Percentiles rank a stretch among this genome's conserved stretches.
Conservation (phyloP, 2,888 invertebrate species). For the Ischnus inquisitorius region DNA sequence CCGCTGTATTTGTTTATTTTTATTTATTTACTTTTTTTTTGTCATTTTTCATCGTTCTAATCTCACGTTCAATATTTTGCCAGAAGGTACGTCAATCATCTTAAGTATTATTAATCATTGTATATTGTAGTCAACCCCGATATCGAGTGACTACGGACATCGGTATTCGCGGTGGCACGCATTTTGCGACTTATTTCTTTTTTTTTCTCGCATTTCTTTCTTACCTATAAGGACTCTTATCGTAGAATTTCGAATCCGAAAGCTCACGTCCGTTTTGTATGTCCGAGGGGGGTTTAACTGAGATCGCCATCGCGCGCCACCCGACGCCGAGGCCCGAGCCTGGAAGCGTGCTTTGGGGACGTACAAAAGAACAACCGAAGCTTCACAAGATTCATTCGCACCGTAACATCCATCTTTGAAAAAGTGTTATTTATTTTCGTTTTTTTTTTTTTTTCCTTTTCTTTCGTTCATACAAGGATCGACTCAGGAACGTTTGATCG, state of each 20-base stretch:
- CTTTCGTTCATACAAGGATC: conserved; percentile 75
- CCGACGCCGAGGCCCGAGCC: conserved; percentile 62
- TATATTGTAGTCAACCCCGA: conserved; percentile 72
- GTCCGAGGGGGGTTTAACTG: conserved; percentile 39
- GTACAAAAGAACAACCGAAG: conserved; percentile 78
- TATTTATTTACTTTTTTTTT: conserved; percentile 49
- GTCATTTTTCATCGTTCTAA: conserved; percentile 64
- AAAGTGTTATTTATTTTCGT: conserved; percentile 79
- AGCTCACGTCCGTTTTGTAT: conserved; percentile 32
- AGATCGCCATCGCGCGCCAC: conserved; percentile 66
- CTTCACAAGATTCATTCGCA: conserved; percentile 84
- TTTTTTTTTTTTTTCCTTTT: conserved; percentile 55
- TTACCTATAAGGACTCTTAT: conserved; percentile 30
- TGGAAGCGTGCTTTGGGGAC: conserved; percentile 70
- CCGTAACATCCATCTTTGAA: conserved; percentile 84
- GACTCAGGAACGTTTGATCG: conserved; percentile 71
- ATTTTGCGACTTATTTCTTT: conserved; percentile 32
- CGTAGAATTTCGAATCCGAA: conserved; percentile 52
- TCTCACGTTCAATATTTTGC: conserved; percentile 54
- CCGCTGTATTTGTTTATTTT: conserved; percentile 55
- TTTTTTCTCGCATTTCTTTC: conserved; percentile 12
- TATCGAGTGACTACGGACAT: conserved; percentile 65
- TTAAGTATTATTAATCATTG: conserved; percentile 80
- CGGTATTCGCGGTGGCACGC: conserved; percentile 54
- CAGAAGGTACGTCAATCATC: conserved; percentile 69